phyloP scores from a whole-genome alignment of 2,113 vertebrate species.

The Callospermophilus lateralis region DNA sequence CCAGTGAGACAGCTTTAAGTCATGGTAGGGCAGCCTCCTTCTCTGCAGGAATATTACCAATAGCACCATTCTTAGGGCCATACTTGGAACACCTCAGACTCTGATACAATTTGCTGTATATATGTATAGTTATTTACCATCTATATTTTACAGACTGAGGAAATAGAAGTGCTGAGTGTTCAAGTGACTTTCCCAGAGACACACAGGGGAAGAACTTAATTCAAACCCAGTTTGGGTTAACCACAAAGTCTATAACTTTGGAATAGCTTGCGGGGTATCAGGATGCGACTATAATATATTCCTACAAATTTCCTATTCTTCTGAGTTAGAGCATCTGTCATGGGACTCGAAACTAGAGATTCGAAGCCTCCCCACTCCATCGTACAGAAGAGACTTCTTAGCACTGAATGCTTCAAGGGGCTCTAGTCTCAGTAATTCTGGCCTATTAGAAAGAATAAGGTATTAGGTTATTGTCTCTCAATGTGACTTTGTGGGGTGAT shows the following conservation, averaged over 20 bases:
- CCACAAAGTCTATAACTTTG: background rate
- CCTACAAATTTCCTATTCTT: background rate
- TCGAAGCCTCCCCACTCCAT: background rate
- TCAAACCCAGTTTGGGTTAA: background rate
- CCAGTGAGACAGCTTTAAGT: background rate
- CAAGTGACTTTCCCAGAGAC: background rate
- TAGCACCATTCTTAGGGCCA: background rate
- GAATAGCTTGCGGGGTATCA: background rate
- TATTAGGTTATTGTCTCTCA: background rate
- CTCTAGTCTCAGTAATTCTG: too few species aligned
- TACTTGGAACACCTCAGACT: background rate
- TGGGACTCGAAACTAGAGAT: background rate
- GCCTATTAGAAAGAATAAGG: background rate
- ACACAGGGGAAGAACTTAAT: background rate
- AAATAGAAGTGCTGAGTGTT: background rate
- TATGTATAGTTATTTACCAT: background rate
- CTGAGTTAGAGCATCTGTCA: background rate
- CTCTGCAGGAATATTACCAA: rapidly evolving
- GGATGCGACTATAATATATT: background rate
- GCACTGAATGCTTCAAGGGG: background rate
- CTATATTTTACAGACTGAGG: background rate
- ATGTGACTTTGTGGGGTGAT: background rate
- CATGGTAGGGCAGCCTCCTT: background rate
- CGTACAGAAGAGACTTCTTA: background rate
- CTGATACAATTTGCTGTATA: background rate